Conservation (phyloP, 2,888 invertebrate species). For the Melieria omissa region DNA sequence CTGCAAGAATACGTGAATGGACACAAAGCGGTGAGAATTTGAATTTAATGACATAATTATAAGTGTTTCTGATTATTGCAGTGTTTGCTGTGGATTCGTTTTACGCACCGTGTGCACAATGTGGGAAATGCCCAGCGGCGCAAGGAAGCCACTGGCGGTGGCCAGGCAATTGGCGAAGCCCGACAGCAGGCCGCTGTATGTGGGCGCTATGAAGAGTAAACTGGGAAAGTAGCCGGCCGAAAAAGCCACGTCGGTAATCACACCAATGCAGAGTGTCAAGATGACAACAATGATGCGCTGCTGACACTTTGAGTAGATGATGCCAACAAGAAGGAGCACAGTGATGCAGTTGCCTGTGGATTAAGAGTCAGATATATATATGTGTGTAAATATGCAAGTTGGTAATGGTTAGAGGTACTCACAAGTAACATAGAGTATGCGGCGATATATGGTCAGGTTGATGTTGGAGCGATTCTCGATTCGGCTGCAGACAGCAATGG, state of each 20-base stretch:
- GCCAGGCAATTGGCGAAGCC: conserved; percentile 67
- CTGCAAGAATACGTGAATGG: conserved; percentile 48
- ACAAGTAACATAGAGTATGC: conserved; percentile 53
- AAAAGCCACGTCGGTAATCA: conserved; percentile 63
- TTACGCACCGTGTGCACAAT: conserved; percentile 39
- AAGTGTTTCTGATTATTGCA: not conserved
- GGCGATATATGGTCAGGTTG: conserved; percentile 51
- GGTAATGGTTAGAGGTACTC: conserved; percentile 38
- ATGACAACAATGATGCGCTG: conserved; percentile 59
- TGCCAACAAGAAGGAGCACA: conserved; percentile 52
- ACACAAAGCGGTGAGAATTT: conserved; percentile 1
- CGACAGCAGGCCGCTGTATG: conserved; percentile 66
- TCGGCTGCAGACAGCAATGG: conserved; percentile 49
- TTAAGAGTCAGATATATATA: not conserved
- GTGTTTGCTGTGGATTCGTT: not conserved
- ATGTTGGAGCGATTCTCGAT: conserved; percentile 48
- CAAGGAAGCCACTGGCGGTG: conserved; percentile 65
- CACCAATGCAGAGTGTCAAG: conserved; percentile 60
- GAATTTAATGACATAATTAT: not conserved
- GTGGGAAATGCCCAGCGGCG: conserved; percentile 64
- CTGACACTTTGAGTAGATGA: conserved; percentile 60
- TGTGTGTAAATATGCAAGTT: not conserved
- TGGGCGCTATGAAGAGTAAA: conserved; percentile 67
- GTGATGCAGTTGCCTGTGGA: conserved; percentile 51
- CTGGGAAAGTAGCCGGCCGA: conserved; percentile 67